Evolutionary conservation across 92 coral and sea anemone species (phyloP).

Genomic region (Porites evermanni): DNA sequence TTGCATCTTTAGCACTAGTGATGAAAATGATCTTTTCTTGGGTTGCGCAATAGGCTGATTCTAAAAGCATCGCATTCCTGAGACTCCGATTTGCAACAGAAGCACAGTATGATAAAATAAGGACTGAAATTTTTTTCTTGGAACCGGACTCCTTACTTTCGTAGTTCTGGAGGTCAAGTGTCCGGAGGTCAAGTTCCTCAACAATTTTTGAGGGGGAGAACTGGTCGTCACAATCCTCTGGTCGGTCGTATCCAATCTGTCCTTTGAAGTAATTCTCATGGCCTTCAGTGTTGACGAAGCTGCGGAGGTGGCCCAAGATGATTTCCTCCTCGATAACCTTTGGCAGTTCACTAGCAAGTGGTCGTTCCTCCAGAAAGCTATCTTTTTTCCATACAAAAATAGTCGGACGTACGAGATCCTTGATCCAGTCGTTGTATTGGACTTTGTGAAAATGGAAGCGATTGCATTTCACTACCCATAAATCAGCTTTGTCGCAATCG

Average conservation of each 20-base stretch:
- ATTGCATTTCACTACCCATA: conserved; percentile 64
- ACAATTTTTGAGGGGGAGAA: conserved; percentile 15
- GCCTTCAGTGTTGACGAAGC: not conserved
- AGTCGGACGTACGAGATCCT: not conserved
- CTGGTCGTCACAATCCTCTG: not conserved
- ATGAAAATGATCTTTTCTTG: conserved; percentile 39
- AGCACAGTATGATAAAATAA: conserved; percentile 20
- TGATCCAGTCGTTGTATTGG: conserved; percentile 57
- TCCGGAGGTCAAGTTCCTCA: not conserved
- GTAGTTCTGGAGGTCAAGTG: not conserved
- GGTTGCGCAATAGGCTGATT: not conserved
- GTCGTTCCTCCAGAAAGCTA: conserved; percentile 9
- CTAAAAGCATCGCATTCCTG: not conserved
- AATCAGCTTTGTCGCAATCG: conserved; percentile 63
- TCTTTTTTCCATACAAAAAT: conserved; percentile 43
- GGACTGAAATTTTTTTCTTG: not conserved
- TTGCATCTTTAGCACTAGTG: conserved; percentile 35
- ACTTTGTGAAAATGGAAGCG: conserved; percentile 48
- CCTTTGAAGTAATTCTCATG: conserved; percentile 34
- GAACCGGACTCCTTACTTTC: not conserved
- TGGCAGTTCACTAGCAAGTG: conserved; percentile 19
- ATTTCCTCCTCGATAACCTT: conserved; percentile 21
- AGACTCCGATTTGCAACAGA: not conserved
- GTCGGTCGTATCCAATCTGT: conserved; percentile 22
- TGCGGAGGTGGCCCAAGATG: conserved; percentile 31